Evolutionary conservation across 2,113 vertebrate genomes (phyloP), one percentile per base, ranked within the genome.

Genomic region (Nanger granti): DNA sequence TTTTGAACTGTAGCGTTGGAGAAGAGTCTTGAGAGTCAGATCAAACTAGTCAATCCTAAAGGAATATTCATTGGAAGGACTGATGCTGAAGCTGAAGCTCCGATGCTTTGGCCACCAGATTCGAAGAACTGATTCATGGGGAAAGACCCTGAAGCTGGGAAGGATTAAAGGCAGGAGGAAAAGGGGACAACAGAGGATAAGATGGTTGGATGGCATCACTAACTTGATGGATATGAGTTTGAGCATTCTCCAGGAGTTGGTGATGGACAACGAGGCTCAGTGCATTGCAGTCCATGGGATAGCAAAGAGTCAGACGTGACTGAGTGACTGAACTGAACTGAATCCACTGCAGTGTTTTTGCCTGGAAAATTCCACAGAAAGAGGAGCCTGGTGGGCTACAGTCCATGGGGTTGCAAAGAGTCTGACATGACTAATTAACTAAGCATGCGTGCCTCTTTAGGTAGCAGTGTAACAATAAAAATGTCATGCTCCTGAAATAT

Each of bases 181-280:
- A 73, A 73, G 69, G 69, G 5, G 10, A 73, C 10, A 3, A 41
- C 9, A 73, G n/a, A 41, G 20, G 20, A 73, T 41, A 5, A 41
- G 69, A 41, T 41, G 69, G 69, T 12, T 73, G 69, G n/a, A 73
- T 73, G 5, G 69, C n/a, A 73, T 41, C 69, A 73, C 20, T 20
- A 24, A 24, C 69, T 73, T 1, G 0, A 73, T 7, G n/a, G n/a
- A 73, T 24, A 24, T 73, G n/a, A 73, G 20, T 73, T 41, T 73
- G n/a, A 73, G 20, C 10, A 73, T 24, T 41, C n/a, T 73, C n/a
- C 0, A 0, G 20, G n/a, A 73, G n/a, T 24, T 73, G n/a, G 20
- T 37, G n/a, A 73, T 41, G 20, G 69, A 73, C n/a, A 73, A 3
- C 6, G 10, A 12, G n/a, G 20, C n/a, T 20, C 0, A 1, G 69